Evolutionary conservation across 2,113 vertebrate genomes (phyloP), one percentile per base, ranked within the genome.

Genomic region (Perccottus glenii): DNA sequence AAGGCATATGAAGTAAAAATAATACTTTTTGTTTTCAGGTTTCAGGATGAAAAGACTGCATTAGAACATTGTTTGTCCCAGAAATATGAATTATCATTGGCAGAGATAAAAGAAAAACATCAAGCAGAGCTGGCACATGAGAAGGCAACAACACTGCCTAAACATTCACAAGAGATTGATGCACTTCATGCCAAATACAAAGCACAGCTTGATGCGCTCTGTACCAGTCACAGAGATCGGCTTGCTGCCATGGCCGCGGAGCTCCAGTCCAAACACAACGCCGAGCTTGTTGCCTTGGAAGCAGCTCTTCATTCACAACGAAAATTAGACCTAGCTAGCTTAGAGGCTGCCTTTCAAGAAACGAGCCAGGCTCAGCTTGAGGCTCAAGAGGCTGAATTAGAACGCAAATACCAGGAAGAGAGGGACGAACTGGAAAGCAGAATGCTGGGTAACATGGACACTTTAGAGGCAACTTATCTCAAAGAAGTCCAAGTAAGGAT

Each of bases 401-500:
- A 86, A 73, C 19, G 49, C 5, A 89, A 90, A 59, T 94, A 97
- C 64, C 87, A 89, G 60, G 84, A 91, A 12, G 94, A 95, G 19
- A 73, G 88, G 0, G 86, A 93, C 10, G 91, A 93, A 27, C 61
- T 96, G 60, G 95, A 97, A 78, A 75, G 74, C 14, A 93, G 91
- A 64, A 92, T 95, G 76, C 77, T 94, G 73, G 86, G 92, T 14
- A 94, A 93, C 74, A 93, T 96, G 90, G 94, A 96, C 71, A 94
- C 92, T 1, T 70, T 96, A 78, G 95, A 97, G 77, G 88, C 90
- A 0, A 92, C 94, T 2, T 96, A 95, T 81, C 69, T 95, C 9
- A 87, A 92, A 68, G 95, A 97, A 87, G 89, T 96, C 16, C 95
- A 97, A 83, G 89, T 79, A 93, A 95, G 70, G 85, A 93, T 9